phyloP scores from a whole-genome alignment of 1,140 invertebrate genomes.

The Diploscapter pachys region DNA sequence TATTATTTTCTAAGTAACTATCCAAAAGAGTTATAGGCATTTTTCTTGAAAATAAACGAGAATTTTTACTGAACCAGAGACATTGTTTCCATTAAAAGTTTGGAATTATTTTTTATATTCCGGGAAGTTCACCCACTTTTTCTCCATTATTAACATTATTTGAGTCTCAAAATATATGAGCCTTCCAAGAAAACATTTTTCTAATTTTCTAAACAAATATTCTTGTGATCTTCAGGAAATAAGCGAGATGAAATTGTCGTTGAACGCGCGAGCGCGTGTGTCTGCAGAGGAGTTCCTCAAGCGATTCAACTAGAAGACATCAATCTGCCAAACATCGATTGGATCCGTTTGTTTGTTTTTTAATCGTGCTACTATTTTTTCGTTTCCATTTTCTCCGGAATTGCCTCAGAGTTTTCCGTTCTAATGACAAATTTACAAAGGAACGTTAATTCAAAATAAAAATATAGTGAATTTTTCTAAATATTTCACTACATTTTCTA shows the following conservation, averaged over 20 bases:
- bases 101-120: no score
- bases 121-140: no score
- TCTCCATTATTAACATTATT: no score
- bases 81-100: neutral
- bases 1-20: neutral
- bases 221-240: constrained; percentile 70
- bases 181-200: no score
- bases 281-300: constrained; percentile 99
- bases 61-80: no score
- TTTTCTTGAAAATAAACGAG: no score
- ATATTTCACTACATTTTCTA: constrained; percentile 3
- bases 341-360: neutral
- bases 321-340: neutral
- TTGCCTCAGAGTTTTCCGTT: no score
- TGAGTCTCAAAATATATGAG: no score
- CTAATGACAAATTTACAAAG: no score
- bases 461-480: constrained; percentile 15
- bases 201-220: no score
- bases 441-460: neutral
- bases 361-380: constrained; percentile 9
- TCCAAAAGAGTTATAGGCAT: neutral
- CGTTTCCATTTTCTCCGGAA: neutral
- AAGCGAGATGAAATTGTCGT: constrained; percentile 95
- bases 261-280: constrained; percentile 90
- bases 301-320: constrained; percentile 61